Evolutionary conservation across 2,888 invertebrate genomes (phyloP).

Genomic region (Melikaiella ostensackeni): DNA sequence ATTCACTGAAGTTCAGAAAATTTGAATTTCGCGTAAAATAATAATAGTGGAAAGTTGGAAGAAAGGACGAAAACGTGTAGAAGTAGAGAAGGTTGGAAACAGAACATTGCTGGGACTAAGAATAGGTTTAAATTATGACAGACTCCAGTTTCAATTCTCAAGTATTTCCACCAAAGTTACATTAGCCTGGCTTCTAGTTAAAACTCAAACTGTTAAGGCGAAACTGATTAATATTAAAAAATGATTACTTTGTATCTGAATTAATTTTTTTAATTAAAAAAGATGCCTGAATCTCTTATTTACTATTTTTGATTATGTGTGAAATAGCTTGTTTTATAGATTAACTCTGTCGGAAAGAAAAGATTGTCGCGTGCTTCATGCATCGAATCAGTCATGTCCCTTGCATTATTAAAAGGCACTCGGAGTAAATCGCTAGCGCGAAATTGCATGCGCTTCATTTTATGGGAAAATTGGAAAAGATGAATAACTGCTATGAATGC

Average conservation of each 20-base stretch:
- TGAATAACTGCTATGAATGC: conserved; percentile 25
- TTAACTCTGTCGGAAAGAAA: background rate
- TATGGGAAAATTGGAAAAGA: conserved; percentile 15
- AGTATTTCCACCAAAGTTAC: conserved; percentile 4
- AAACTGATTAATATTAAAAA: background rate
- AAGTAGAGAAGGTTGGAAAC: background rate
- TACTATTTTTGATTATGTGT: background rate
- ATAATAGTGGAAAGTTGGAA: too few species aligned
- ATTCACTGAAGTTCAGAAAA: too few species aligned
- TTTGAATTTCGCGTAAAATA: too few species aligned
- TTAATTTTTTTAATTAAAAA: background rate
- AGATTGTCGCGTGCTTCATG: conserved; percentile 1
- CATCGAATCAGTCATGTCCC: background rate
- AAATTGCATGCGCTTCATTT: conserved; percentile 6
- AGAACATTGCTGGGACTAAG: conserved; percentile 13
- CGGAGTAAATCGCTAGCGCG: background rate
- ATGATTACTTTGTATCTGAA: background rate
- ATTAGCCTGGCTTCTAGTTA: background rate
- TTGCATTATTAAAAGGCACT: conserved; percentile 13
- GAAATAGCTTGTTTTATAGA: background rate
- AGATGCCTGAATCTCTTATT: background rate
- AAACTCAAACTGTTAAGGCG: background rate
- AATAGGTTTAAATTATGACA: conserved; percentile 30
- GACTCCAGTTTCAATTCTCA: conserved; percentile 21
- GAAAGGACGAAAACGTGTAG: too few species aligned